Percentiles rank a stretch among this genome's conserved stretches.
Evolutionary conservation across 2,888 invertebrate genomes (phyloP).

Genomic region (Phorcus lineatus): DNA sequence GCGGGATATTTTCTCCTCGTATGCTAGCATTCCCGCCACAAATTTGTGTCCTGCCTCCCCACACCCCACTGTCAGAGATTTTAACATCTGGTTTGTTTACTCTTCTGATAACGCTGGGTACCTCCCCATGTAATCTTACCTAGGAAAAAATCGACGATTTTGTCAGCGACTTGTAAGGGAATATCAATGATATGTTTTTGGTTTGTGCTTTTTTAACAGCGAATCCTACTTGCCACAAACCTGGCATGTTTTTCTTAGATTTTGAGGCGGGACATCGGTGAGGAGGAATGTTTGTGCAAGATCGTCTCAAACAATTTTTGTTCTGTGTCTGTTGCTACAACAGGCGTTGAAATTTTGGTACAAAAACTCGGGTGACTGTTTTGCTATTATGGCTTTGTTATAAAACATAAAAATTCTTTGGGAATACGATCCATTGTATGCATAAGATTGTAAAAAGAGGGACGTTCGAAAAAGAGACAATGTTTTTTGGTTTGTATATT

Average conservation of each 20-base stretch:
- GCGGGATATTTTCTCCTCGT: neutral
- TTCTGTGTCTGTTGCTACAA: neutral
- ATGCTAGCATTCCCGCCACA: neutral
- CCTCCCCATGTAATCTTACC: neutral
- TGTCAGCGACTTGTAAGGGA: neutral
- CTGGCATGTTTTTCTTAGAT: slow-evolving; percentile 3
- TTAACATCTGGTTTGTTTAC: neutral
- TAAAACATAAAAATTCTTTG: too few species aligned
- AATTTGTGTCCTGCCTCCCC: too few species aligned
- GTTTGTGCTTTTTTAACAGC: neutral
- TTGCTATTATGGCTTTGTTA: too few species aligned
- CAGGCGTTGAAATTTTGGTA: neutral
- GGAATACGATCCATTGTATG: too few species aligned
- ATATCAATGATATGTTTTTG: neutral
- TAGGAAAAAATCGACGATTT: neutral
- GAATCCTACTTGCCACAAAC: neutral
- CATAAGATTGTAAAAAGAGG: too few species aligned
- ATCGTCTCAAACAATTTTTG: neutral
- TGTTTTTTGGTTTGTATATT: too few species aligned
- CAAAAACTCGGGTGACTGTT: too few species aligned
- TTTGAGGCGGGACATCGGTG: neutral
- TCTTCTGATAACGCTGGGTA: neutral
- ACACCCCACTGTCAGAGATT: neutral
- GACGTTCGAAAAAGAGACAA: too few species aligned
- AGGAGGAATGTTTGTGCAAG: neutral